These are phyloP conservation scores for Pseudorhiza aurosa DNA, from an alignment of 30 jellyfish, hydroid and myxozoan species.

Conservation along the genomic window DNA sequence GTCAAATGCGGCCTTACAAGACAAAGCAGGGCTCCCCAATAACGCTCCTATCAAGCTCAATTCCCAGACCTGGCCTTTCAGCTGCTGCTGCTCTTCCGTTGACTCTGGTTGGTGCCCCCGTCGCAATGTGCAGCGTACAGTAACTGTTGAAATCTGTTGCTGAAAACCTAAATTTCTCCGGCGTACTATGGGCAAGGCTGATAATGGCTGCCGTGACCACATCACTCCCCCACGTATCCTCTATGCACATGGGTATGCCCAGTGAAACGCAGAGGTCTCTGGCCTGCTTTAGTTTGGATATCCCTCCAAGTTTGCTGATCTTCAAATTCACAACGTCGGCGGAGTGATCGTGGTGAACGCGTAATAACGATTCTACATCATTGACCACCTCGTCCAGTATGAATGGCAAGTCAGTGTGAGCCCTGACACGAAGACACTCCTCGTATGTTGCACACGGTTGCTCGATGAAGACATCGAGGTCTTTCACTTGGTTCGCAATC, in stretches of 20 bases:
- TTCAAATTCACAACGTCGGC: conserved; percentile 62
- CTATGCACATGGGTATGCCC: conserved; percentile 68
- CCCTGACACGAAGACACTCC: conserved; percentile 62
- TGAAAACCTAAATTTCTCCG: conserved; percentile 54
- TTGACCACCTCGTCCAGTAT: conserved; percentile 52
- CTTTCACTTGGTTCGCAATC: conserved; percentile 37
- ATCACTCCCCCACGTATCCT: conserved; percentile 75
- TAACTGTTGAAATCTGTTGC: conserved; percentile 67
- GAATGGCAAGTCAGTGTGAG: conserved; percentile 45
- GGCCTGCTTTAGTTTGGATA: conserved; percentile 52
- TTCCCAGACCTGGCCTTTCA: conserved; percentile 64
- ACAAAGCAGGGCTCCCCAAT: conserved; percentile 41
- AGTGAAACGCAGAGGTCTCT: conserved; percentile 61
- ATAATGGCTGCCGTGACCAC: conserved; percentile 48
- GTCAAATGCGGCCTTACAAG: too few relatives aligned
- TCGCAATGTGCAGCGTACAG: conserved; percentile 42
- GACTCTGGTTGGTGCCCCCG: conserved; percentile 38
- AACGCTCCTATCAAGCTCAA: conserved; percentile 34
- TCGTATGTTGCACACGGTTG: conserved; percentile 69
- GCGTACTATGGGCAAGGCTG: conserved; percentile 57
- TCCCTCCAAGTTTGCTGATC: conserved; percentile 63
- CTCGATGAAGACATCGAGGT: conserved; percentile 59
- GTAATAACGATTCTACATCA: conserved; percentile 33
- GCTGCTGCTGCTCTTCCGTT: conserved; percentile 40
- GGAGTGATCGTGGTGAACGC: conserved; percentile 29